Conservation (phyloP, 2,888 invertebrate genomes). For the Leptopilina syphax region DNA sequence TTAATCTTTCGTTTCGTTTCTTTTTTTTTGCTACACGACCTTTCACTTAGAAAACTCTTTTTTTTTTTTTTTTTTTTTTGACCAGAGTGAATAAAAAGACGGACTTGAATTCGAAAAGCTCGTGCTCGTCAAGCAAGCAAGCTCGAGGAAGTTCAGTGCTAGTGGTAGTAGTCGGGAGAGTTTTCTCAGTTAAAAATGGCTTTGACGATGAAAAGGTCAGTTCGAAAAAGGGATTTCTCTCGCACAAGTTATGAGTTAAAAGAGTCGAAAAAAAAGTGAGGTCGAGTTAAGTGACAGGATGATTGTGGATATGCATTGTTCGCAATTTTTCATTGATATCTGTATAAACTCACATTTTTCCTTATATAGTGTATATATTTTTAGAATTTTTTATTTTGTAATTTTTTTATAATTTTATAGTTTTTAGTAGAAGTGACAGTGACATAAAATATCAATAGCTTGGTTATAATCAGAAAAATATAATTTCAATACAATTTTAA, state of each 20-base stretch:
- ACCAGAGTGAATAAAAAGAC: conserved; percentile 24
- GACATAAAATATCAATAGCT: too few relatives aligned
- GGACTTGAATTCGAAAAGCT: neutral
- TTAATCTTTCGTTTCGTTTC: neutral
- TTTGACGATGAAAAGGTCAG: conserved; percentile 31
- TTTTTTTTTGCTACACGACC: conserved; percentile 22
- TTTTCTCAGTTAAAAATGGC: conserved; percentile 18
- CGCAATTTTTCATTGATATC: conserved; percentile 58
- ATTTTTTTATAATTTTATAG: too few relatives aligned
- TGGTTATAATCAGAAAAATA: too few relatives aligned
- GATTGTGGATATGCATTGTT: conserved; percentile 70
- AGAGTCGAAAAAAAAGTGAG: conserved; percentile 17
- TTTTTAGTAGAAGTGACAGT: too few relatives aligned
- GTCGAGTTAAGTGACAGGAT: conserved; percentile 74
- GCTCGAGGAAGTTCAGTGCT: too few relatives aligned
- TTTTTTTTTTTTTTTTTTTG: neutral
- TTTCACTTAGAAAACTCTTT: conserved; percentile 18
- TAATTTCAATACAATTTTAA: too few relatives aligned
- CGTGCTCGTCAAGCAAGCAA: conserved; percentile 1
- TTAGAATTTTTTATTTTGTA: too few relatives aligned
- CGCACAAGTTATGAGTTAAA: neutral
- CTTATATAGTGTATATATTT: too few relatives aligned
- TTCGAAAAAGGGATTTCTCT: conserved; percentile 7
- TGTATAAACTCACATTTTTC: neutral
- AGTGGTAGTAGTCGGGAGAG: neutral